Conservation (phyloP, 2,797 vertebrate species). For the Miichthys miiuy region DNA sequence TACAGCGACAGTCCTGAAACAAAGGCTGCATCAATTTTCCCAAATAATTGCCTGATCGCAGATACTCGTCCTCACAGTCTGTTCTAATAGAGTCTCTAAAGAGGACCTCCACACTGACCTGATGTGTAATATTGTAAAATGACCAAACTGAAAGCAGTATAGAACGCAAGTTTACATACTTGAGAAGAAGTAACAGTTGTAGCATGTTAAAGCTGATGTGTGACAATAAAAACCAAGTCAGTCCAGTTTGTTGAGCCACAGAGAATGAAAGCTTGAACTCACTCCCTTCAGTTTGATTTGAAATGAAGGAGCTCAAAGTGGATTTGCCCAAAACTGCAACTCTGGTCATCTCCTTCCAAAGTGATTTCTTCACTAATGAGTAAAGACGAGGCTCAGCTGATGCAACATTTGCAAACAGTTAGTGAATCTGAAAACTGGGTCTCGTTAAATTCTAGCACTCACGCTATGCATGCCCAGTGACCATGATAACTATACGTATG, state of each 20-base stretch:
- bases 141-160: background rate
- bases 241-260: constrained; percentile 18
- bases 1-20: background rate
- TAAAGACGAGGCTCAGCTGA: constrained; percentile 40
- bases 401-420: constrained; percentile 55
- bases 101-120: background rate
- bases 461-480: background rate
- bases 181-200: background rate
- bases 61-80: background rate
- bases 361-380: constrained; percentile 48
- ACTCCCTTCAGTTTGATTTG: constrained; percentile 17
- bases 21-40: background rate
- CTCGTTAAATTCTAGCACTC: constrained; percentile 7
- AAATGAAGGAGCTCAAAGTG: constrained; percentile 42
- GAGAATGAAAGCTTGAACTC: constrained; percentile 25
- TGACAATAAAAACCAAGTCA: constrained; percentile 6
- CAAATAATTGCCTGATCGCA: background rate
- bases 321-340: constrained; percentile 43
- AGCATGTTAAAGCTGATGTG: background rate
- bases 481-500: constrained; percentile 7
- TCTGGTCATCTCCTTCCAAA: constrained; percentile 28
- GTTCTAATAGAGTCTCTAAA: background rate
- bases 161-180: background rate
- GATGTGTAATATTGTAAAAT: background rate
- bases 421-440: constrained; percentile 12